phyloP scores from a whole-genome alignment of 2,888 invertebrate species.

The Eulithis testata region DNA sequence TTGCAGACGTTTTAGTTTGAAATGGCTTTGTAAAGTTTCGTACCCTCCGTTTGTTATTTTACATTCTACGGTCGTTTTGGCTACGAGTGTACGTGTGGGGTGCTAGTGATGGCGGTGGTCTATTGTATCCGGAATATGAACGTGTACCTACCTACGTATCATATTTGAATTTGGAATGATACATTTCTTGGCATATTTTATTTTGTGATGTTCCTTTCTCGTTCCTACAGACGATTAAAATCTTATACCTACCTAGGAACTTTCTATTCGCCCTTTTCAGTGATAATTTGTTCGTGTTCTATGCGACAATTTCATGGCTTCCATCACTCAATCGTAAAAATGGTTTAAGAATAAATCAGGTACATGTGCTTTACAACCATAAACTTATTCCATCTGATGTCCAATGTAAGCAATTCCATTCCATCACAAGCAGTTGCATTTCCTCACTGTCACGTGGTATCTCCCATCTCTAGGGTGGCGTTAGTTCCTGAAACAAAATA shows the following conservation, averaged over 20 bases:
- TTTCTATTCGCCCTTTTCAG: too few relatives aligned
- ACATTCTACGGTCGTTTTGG: conserved; percentile 39
- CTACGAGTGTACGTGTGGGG: conserved; percentile 25
- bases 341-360: too few relatives aligned
- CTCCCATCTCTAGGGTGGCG: conserved; percentile 25
- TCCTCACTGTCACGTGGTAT: conserved; percentile 18
- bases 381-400: not conserved
- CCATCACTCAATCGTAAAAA: too few relatives aligned
- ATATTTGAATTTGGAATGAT: not conserved
- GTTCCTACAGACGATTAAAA: too few relatives aligned
- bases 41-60: conserved; percentile 39
- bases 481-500: conserved; percentile 34
- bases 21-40: conserved; percentile 30
- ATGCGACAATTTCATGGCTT: too few relatives aligned
- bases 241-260: too few relatives aligned
- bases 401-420: not conserved
- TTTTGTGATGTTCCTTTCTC: too few relatives aligned
- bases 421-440: conserved; percentile 22
- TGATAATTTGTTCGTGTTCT: too few relatives aligned
- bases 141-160: too few relatives aligned
- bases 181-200: too few relatives aligned
- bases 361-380: not conserved
- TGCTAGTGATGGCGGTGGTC: conserved; percentile 14
- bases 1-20: conserved; percentile 31
- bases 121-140: conserved; percentile 1